A percentile compares a stretch with the other conserved stretches of the same genome.
Conservation (phyloP, 2,888 invertebrate species). For the Teleiodes luculella region DNA sequence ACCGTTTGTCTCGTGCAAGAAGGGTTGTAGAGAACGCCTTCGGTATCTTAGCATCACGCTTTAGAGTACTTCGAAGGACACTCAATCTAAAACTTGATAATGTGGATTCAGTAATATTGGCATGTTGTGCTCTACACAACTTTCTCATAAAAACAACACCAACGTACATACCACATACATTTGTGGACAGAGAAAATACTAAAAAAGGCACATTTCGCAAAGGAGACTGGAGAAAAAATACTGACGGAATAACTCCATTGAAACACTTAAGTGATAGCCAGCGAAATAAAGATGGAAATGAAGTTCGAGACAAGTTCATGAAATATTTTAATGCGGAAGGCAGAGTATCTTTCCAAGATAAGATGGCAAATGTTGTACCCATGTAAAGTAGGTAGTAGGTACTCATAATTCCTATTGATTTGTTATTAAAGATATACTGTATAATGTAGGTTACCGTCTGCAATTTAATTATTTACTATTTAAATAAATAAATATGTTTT, state of each 20-base stretch:
- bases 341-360: constrained; percentile 22
- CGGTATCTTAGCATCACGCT: constrained; percentile 1
- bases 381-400: no score
- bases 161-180: no score
- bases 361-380: constrained; percentile 18
- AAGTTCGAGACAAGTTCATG: constrained; percentile 12
- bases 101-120: constrained; percentile 15
- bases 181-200: constrained; percentile 13
- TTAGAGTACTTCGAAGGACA: neutral
- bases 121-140: constrained; percentile 24
- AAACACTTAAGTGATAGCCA: no score
- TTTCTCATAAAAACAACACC: constrained; percentile 22
- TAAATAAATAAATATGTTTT: no score
- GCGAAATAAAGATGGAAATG: constrained; percentile 7
- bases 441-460: no score
- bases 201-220: constrained; percentile 3
- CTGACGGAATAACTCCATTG: no score
- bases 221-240: constrained; percentile 11
- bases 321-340: constrained; percentile 17
- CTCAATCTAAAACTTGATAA: constrained; percentile 13
- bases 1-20: constrained; percentile 1
- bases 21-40: constrained; percentile 1
- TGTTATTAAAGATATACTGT: no score
- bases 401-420: no score
- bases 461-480: no score